A percentile compares a stretch with the other conserved stretches of the same genome.
These are phyloP conservation scores for Sciurus carolinensis DNA, from an alignment of 2,797 vertebrate species.

Conservation along the genomic window DNA sequence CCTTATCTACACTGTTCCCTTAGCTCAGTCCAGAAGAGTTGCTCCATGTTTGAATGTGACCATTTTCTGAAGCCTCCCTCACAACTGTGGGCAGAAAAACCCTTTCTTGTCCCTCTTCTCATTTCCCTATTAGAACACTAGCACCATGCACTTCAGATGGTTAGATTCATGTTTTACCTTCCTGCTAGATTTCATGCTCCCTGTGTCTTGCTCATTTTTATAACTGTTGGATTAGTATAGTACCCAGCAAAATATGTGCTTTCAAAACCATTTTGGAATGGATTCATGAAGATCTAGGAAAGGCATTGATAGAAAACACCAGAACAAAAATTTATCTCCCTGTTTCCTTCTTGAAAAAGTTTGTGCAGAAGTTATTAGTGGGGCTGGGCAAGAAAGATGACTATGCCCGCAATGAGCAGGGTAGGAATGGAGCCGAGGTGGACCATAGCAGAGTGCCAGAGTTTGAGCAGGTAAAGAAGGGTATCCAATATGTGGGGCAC, in stretches of 20 bases:
- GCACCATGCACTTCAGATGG: neutral
- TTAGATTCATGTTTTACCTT: neutral
- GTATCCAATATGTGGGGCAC: neutral
- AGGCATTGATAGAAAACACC: neutral
- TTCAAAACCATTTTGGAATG: neutral
- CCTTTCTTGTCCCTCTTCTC: neutral
- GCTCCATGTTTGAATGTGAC: neutral
- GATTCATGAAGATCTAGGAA: neutral
- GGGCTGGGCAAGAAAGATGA: neutral
- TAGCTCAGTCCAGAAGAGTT: neutral
- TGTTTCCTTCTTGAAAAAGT: neutral
- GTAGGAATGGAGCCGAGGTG: neutral
- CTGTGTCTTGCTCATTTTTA: neutral
- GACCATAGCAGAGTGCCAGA: neutral
- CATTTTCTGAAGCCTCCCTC: neutral
- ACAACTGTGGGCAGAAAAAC: rapidly evolving
- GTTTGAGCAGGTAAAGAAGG: no score
- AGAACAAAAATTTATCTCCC: neutral
- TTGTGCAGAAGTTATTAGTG: neutral
- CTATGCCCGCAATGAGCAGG: neutral
- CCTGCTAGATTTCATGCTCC: neutral
- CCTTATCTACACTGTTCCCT: neutral
- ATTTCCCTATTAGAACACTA: neutral
- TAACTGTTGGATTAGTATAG: neutral
- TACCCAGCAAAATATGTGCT: neutral